These are phyloP conservation scores for Drosophila nannoptera DNA, from an alignment of 1,140 invertebrate genomes.

Conservation along the genomic window DNA sequence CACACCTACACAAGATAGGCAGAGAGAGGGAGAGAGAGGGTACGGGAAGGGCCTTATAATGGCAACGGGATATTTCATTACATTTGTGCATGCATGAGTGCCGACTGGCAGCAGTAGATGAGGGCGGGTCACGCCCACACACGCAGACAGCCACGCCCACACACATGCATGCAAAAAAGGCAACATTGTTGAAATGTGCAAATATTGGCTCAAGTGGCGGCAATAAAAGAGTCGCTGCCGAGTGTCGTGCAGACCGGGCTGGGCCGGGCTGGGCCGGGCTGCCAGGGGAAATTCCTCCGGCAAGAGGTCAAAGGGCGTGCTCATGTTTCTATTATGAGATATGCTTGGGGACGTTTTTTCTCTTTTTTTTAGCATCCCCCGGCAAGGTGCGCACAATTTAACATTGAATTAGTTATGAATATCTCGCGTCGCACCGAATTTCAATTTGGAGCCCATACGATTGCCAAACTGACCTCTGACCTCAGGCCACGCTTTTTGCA, in stretches of 20 bases:
- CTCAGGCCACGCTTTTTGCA: slow-evolving; percentile 47
- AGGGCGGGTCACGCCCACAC: slow-evolving; percentile 2
- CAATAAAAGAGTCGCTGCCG: slow-evolving; percentile 63
- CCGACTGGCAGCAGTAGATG: slow-evolving; percentile 10
- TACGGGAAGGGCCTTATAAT: slow-evolving; percentile 31
- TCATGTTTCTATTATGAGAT: slow-evolving; percentile 41
- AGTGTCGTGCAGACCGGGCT: background rate
- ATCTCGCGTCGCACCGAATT: slow-evolving; percentile 47
- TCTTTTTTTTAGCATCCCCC: slow-evolving; percentile 14
- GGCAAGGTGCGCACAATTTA: slow-evolving; percentile 56
- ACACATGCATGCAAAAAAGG: slow-evolving; percentile 26
- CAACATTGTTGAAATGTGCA: slow-evolving; percentile 74
- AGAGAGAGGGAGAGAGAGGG: slow-evolving; percentile 12
- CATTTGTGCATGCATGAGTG: slow-evolving; percentile 73
- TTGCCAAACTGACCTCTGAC: slow-evolving; percentile 6
- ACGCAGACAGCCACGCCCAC: slow-evolving; percentile 23
- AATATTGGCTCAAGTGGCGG: slow-evolving; percentile 75
- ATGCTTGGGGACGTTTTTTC: slow-evolving; percentile 14
- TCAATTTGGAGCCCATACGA: slow-evolving; percentile 63
- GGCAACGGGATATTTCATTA: slow-evolving; percentile 76
- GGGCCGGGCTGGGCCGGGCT: background rate
- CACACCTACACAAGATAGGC: background rate
- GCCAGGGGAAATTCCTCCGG: too few relatives aligned
- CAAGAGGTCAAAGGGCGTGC: background rate
- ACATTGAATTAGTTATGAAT: slow-evolving; percentile 62